Evolutionary conservation across 2,113 vertebrate species (phyloP).

Genomic region (Puma concolor): DNA sequence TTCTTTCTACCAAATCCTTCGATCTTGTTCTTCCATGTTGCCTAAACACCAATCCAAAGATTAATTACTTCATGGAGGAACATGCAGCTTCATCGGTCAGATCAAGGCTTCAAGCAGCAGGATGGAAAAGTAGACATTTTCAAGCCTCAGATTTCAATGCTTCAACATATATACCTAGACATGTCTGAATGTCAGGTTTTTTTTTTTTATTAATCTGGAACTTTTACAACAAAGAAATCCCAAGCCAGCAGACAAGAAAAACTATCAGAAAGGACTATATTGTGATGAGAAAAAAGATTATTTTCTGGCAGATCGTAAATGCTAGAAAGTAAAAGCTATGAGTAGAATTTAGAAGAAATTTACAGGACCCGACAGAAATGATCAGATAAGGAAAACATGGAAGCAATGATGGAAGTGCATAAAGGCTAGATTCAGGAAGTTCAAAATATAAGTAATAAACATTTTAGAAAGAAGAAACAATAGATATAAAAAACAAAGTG

Average conservation of each 20-base stretch:
- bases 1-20: neutral
- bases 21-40: neutral
- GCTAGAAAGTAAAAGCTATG: neutral
- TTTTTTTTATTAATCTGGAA: neutral
- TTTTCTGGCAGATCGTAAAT: neutral
- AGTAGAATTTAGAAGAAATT: neutral
- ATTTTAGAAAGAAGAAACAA: conserved; percentile 18
- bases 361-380: neutral
- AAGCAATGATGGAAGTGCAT: neutral
- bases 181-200: neutral
- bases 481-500: neutral
- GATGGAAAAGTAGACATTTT: neutral
- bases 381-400: neutral
- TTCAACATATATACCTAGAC: neutral
- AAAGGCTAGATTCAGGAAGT: neutral
- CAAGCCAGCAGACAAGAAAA: neutral
- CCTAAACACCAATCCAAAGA: neutral
- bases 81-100: neutral
- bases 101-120: neutral
- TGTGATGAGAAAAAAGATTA: neutral
- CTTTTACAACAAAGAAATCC: neutral
- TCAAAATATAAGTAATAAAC: neutral
- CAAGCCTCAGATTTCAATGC: neutral
- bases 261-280: neutral
- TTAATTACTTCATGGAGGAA: neutral